These are phyloP conservation scores for Dendropsophus ebraccatus DNA, from an alignment of 2,113 vertebrate genomes.

Conservation along the genomic window DNA sequence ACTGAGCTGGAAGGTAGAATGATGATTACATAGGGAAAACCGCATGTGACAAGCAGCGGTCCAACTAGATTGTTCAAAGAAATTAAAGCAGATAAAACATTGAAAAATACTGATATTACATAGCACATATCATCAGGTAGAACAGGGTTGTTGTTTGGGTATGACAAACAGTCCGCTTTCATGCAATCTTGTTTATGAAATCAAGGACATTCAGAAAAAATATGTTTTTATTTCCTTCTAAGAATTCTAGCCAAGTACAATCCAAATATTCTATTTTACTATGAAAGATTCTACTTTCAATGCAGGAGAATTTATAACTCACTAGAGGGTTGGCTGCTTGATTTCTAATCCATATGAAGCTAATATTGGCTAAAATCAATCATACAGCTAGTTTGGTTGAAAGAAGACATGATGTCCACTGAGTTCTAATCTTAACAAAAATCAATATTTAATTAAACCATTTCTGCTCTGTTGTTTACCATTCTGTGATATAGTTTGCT, in stretches of 20 bases:
- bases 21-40: background rate
- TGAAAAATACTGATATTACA: background rate
- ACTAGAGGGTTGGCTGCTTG: conserved; percentile 37
- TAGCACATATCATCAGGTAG: background rate
- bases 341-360: conserved; percentile 52
- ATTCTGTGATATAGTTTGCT: conserved; percentile 35
- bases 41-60: background rate
- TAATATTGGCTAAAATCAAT: conserved; percentile 55
- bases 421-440: conserved; percentile 48
- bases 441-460: conserved; percentile 59
- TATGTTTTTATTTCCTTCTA: conserved; percentile 12
- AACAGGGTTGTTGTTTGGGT: conserved; percentile 33
- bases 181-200: conserved; percentile 9
- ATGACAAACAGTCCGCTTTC: conserved; percentile 12
- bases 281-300: conserved; percentile 53
- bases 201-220: conserved; percentile 15
- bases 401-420: conserved; percentile 49
- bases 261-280: conserved; percentile 49
- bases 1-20: background rate
- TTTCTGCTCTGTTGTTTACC: conserved; percentile 48
- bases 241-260: conserved; percentile 29
- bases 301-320: conserved; percentile 51
- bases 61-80: background rate
- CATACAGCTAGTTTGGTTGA: conserved; percentile 54
- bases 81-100: background rate